Evolutionary conservation across 2,888 invertebrate species (phyloP), one percentile per base, ranked within the genome.

Genomic region (Itoplectis maculator): DNA sequence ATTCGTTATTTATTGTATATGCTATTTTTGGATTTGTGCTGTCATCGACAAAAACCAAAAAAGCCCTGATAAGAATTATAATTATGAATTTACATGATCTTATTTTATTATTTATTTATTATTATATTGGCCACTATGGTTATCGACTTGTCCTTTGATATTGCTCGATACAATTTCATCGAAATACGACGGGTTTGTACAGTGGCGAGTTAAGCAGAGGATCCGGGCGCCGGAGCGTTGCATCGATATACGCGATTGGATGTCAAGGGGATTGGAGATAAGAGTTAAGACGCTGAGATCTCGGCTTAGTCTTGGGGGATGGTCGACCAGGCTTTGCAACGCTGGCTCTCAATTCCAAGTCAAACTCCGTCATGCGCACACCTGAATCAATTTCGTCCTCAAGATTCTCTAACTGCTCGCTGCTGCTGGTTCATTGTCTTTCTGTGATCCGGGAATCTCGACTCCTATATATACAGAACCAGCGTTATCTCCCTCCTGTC

Each of bases 311-410:
- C 87, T 82, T 69, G 85, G 83, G 86, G 37, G n/a, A 40, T 66
- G 54, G 29, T 29, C 20, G 73, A 20, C 47, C 61, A 88, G 87
- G 86, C 87, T 86, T 56, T 59, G 56, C 56, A 11, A 35, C 15
- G 84, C 87, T 85, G 84, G 87, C 86, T 82, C 82, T 77, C 80
- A 77, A 75, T 80, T 76, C 81, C 84, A 84, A 87, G 86, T 86
- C 88, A 85, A 88, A 89, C 86, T 87, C 86, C 70, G 85, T 81
- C 40, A 75, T 63, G 79, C 68, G 79, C 88, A 87, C 87, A 85
- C 86, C 86, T 85, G 88, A 88, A 89, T 90, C 89, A 90, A 89
- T 89, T 87, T 86, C 84, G 82, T 86, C 61, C 49, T 56, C 54
- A 63, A 79, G 72, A 63, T 66, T 40, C 40, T 54, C 18, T 70